A percentile compares a stretch with the other conserved stretches of the same genome.
Conservation (phyloP, 1,140 invertebrate genomes). For the Hypsibius dujardini region DNA sequence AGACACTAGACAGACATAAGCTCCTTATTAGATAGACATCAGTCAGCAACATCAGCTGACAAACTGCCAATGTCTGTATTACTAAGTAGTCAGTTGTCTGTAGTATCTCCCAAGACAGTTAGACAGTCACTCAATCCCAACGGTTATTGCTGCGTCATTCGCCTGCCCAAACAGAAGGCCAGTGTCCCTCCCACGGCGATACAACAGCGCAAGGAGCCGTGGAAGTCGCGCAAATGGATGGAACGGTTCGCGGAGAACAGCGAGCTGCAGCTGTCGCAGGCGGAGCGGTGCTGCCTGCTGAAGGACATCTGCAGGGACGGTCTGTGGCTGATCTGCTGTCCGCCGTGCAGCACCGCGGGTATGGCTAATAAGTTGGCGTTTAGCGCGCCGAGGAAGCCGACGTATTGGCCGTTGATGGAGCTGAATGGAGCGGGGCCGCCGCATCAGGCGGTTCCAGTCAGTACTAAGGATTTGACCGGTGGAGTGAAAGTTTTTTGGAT, state of each 20-base stretch:
- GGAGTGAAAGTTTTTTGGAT: background rate
- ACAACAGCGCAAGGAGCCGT: background rate
- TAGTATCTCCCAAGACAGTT: no score
- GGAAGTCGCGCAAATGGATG: slow-evolving; percentile 5
- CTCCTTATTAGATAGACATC: no score
- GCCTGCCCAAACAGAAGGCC: background rate
- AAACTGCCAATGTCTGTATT: no score
- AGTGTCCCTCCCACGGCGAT: background rate
- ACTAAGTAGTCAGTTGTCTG: no score
- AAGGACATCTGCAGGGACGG: background rate
- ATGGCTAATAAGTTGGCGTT: background rate
- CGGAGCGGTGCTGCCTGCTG: background rate
- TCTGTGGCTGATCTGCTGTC: background rate
- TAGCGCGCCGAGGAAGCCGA: background rate
- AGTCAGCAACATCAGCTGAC: no score
- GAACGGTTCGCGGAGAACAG: background rate
- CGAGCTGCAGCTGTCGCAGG: background rate
- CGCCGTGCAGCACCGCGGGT: slow-evolving; percentile 8
- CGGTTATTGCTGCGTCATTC: background rate
- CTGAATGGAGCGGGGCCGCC: background rate
- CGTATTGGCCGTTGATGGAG: background rate
- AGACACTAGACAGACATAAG: no score
- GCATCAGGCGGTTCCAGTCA: background rate
- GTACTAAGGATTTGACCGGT: background rate
- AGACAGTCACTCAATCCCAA: background rate